These are phyloP conservation scores for Panthera tigris DNA, from an alignment of 2,113 vertebrate species.

Conservation along the genomic window DNA sequence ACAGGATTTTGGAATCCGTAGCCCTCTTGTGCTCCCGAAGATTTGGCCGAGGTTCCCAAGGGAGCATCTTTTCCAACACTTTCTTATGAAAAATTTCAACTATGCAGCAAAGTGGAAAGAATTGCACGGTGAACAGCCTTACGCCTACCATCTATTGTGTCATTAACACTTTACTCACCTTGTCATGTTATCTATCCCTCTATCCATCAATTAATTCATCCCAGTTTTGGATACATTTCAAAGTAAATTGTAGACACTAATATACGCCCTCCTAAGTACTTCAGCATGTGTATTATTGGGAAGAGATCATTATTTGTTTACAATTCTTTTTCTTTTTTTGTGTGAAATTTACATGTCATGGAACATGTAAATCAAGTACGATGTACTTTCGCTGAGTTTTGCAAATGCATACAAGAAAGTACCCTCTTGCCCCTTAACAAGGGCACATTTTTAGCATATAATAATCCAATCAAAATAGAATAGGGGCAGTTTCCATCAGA, in stretches of 20 bases:
- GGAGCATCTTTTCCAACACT: background rate
- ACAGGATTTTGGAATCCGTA: background rate
- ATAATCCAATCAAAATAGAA: background rate
- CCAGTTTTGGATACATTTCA: background rate
- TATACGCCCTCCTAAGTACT: background rate
- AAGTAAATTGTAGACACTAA: background rate
- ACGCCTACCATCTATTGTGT: background rate
- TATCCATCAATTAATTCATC: background rate
- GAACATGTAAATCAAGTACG: background rate
- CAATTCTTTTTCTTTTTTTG: background rate
- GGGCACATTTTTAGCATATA: background rate
- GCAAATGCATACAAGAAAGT: background rate
- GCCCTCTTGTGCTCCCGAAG: background rate
- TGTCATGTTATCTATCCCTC: background rate
- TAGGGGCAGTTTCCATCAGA: background rate
- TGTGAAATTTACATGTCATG: background rate
- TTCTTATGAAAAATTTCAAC: slow-evolving; percentile 21
- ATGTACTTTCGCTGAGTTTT: background rate
- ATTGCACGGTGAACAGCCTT: background rate
- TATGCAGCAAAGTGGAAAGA: background rate
- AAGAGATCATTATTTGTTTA: background rate
- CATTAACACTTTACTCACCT: background rate
- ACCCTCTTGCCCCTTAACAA: background rate
- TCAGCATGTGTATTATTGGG: background rate
- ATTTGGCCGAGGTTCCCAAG: background rate